These are phyloP conservation scores for Calameuta pallipes DNA, from an alignment of 2,888 invertebrate species.

Conservation along the genomic window DNA sequence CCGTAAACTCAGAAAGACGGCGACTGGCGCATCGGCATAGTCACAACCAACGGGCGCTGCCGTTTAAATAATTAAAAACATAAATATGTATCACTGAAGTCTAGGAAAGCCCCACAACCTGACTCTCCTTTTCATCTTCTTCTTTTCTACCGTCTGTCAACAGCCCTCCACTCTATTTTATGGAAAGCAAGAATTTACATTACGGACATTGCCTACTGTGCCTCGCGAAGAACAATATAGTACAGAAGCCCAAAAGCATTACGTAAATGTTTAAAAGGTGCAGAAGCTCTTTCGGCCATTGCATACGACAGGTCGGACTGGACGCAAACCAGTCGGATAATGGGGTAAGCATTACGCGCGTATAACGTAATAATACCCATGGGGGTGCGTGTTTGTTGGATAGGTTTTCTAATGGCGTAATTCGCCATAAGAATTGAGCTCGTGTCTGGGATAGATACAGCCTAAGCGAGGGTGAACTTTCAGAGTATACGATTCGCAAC, in stretches of 20 bases:
- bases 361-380: not conserved
- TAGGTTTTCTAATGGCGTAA: not conserved
- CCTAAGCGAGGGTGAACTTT: not conserved
- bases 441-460: not conserved
- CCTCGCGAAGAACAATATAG: not conserved
- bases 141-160: not conserved
- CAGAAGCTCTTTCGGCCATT: not conserved
- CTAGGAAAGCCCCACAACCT: not conserved
- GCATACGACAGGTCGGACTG: not conserved
- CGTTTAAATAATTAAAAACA: constrained; percentile 6
- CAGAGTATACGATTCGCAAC: not conserved
- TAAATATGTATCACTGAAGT: constrained; percentile 4
- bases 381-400: not conserved
- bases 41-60: not conserved
- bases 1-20: not conserved
- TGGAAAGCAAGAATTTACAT: not conserved
- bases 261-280: not conserved
- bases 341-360: not conserved
- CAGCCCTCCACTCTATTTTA: not conserved
- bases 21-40: not conserved
- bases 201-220: not conserved
- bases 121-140: not conserved
- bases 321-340: not conserved
- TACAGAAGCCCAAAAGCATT: not conserved
- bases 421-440: not conserved